Percentiles rank a stretch among this genome's conserved stretches.
phyloP scores from a whole-genome alignment of 2,113 vertebrate species.

The Grammomys dolichurus region DNA sequence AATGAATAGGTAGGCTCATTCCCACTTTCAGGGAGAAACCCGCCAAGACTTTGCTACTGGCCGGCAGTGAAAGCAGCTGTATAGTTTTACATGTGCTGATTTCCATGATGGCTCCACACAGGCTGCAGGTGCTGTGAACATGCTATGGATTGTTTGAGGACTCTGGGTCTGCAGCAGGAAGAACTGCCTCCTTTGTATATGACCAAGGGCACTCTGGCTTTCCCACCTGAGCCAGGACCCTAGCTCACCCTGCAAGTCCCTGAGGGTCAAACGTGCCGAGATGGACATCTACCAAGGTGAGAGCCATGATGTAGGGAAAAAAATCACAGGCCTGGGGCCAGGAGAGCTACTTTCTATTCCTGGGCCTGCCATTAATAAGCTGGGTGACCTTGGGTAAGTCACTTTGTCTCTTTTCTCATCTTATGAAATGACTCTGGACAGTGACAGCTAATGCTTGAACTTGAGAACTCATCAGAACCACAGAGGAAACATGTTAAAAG shows the following conservation, averaged over 20 bases:
- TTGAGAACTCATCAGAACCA: background rate
- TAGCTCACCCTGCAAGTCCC: background rate
- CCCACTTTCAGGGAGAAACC: too few relatives aligned
- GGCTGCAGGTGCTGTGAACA: background rate
- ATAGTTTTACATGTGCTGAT: background rate
- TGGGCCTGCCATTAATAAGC: constrained; percentile 57
- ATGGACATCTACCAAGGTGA: background rate
- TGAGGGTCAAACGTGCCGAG: background rate
- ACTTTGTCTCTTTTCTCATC: background rate
- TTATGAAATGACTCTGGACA: constrained; percentile 36
- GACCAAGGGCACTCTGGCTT: background rate
- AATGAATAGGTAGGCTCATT: background rate
- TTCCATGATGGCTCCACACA: background rate
- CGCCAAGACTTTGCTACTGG: background rate
- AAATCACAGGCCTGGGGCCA: background rate
- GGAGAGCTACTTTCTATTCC: constrained; percentile 54
- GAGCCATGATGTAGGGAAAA: background rate
- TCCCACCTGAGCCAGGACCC: background rate
- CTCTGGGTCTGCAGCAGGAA: background rate
- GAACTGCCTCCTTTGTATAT: background rate
- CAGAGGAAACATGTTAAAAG: background rate
- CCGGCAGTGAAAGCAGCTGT: background rate
- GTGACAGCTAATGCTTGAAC: constrained; percentile 13
- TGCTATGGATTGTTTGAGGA: background rate
- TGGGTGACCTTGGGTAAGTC: constrained; percentile 62